Evolutionary conservation across 2,888 invertebrate genomes (phyloP), one percentile per base, ranked within the genome.

Genomic region (Nebria salina): DNA sequence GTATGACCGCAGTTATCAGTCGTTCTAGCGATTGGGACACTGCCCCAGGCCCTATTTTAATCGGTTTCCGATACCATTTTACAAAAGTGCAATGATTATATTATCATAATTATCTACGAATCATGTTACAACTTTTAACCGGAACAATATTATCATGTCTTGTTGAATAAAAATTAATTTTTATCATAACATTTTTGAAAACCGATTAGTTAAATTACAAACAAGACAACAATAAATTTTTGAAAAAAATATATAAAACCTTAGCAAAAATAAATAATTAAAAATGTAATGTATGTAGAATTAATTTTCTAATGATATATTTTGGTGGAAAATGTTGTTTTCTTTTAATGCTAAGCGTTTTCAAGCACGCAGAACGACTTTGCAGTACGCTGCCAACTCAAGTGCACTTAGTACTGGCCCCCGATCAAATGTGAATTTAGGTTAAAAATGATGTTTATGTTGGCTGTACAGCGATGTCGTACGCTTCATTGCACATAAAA

Each of bases 401-500:
- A 54, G 8, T 54, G 54, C 54, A 54, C 54, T 54, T 54, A 54
- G 54, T 54, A 54, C 54, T 54, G 54, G 54, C 54, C 54, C 54
- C 54, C 54, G 54, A 54, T 54, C 54, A 54, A 54, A 54, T 54
- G 54, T 79, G 75, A 75, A 79, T 79, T 79, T 74, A 43, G 79
- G 75, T 75, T 79, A 75, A 68, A 79, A 79, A 74, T 74, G 41
- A 65, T 79, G 75, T 79, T 79, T 74, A 75, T 75, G 79, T 75
- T 79, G 74, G 79, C 66, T 43, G 41, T 42, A 3, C 54, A 7
- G 54, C 7, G 7, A 54, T 54, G 54, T 13, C 8, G 13, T 54
- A 70, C 54, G 77, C 72, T 54, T 43, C 68, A 54, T 20, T 76
- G 76, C 76, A 43, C 72, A 65, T 34, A 77, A 54, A 54, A 54